Base-by-base conservation (phyloP, 2,888 invertebrate genomes). In the Caenorhabditis becei region DNA sequence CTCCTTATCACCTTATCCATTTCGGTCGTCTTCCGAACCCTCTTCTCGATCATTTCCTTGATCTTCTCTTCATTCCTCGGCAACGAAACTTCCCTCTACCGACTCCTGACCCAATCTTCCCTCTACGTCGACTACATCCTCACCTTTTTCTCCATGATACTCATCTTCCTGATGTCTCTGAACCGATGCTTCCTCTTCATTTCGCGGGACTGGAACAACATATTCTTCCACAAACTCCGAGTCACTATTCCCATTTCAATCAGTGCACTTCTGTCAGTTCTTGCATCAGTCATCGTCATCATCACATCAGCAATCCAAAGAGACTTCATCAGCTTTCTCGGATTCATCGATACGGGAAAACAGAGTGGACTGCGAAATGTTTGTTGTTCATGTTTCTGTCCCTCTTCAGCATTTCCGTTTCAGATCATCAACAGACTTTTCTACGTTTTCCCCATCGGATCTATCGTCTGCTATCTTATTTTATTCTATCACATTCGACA, bases 151-250 rank as follows among this genome's bases (percentile, higher is more conserved):
- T 67, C 67, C 14, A 20, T 54, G 4, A 2, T 67, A 2, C 47
- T 67, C 18, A 47, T 58, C 0, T 67, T 67, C 23, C 32, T 67
- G 2, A 44, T 67, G 47, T 56, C 67, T 10, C 32, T 67, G 7
- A 67, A 67, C 32, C 56, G 67, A 2, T 67, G 67, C 32, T 24
- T 67, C 1, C 16, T 56, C 0, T 58, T 67, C 18, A 47, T 67
- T 3, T 26, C 56, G 7, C 20, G 26, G 0, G 8, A 28, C n/a
- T 67, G 44, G 58, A 58, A 32, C 14, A 10, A 56, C 16, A 1
- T 0, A 2, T 20, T 67, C 26, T 67, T 67, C 32, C 28, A 67
- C 18, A 28, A 37, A n/a, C 41, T 41, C 28, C 44, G 56, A 23
- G 18, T 58, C 0, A 10, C 28, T 20, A 1, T 32, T 4, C 41